phyloP scores from a whole-genome alignment of 2,888 invertebrate species.

The Seira ritae region DNA sequence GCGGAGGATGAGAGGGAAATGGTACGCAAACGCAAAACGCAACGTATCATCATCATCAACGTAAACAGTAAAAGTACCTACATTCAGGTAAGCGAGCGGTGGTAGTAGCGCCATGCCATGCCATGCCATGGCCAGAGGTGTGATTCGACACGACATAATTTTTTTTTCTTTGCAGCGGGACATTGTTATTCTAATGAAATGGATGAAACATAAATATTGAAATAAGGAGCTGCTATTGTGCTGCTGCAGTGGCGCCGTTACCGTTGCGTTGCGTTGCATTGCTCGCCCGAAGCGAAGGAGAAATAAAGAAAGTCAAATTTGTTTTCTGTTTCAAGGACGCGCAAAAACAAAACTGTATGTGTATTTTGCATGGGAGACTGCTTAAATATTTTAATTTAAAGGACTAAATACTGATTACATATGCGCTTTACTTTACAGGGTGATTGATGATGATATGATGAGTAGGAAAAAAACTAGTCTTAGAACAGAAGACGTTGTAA shows the following conservation, averaged over 20 bases:
- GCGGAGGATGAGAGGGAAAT: neutral
- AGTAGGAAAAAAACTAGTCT: neutral
- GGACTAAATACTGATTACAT: no score
- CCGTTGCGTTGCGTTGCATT: no score
- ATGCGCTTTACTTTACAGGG: neutral
- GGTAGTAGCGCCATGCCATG: no score
- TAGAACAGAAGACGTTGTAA: neutral
- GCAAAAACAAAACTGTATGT: neutral
- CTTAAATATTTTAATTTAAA: neutral
- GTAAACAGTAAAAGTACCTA: no score
- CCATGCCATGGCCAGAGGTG: no score
- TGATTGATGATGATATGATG: neutral
- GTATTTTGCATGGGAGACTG: neutral
- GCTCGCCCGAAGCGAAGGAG: neutral
- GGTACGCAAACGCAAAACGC: neutral
- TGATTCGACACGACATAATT: neutral
- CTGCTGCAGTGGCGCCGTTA: neutral
- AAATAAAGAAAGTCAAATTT: neutral
- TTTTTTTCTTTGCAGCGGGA: neutral
- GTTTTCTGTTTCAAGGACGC: conserved; percentile 3
- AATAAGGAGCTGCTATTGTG: neutral
- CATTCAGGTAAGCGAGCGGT: no score
- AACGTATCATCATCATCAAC: neutral
- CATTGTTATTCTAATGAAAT: conserved; percentile 14
- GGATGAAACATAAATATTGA: conserved; percentile 8